A percentile compares a stretch with the other conserved stretches of the same genome.
phyloP scores from a whole-genome alignment of 2,888 invertebrate genomes.

The Slavum lentiscoides region DNA sequence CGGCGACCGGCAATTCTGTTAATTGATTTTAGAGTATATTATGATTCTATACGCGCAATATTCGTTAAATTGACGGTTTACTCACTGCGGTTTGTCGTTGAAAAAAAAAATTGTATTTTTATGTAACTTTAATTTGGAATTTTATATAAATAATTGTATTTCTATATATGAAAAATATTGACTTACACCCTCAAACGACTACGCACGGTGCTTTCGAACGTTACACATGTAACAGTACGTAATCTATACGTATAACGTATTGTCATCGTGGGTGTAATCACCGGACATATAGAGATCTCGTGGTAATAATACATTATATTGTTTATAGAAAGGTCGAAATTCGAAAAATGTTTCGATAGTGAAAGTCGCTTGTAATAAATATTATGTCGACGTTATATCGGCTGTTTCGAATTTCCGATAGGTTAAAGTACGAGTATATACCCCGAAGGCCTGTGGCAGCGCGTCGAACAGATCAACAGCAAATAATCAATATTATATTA shows the following conservation, averaged over 20 bases:
- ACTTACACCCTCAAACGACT: neutral
- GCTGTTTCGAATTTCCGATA: constrained; percentile 5
- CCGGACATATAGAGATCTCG: too few species aligned
- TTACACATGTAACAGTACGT: neutral
- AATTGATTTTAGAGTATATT: constrained; percentile 3
- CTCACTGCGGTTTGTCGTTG: too few species aligned
- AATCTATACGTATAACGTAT: neutral
- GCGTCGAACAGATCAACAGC: neutral
- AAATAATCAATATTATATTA: too few species aligned
- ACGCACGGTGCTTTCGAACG: neutral
- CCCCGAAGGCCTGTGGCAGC: neutral
- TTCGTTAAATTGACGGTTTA: neutral
- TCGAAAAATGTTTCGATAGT: constrained; percentile 29
- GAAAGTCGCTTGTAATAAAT: constrained; percentile 23
- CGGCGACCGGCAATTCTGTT: neutral
- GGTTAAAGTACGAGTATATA: neutral
- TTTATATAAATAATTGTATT: too few species aligned
- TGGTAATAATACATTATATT: neutral
- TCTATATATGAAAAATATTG: neutral
- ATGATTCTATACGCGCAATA: neutral
- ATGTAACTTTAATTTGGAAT: neutral
- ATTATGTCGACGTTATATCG: neutral
- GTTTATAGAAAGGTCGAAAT: constrained; percentile 11
- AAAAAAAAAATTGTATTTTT: neutral
- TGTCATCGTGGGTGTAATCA: neutral